phyloP scores from a whole-genome alignment of 2,797 vertebrate genomes.

The Eulemur rubriventer region DNA sequence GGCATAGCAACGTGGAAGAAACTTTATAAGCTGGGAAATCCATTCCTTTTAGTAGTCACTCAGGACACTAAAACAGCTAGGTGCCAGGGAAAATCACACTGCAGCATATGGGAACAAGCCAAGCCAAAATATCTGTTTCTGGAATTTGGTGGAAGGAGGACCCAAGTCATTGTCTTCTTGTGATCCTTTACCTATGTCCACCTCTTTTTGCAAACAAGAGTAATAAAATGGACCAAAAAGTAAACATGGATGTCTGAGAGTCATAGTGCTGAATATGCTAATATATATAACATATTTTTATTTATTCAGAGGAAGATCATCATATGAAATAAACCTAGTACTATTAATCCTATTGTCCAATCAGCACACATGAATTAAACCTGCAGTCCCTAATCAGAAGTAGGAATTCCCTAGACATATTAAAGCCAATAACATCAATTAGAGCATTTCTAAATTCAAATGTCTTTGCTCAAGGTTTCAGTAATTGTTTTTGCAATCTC shows the following conservation, averaged over 20 bases:
- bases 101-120: neutral
- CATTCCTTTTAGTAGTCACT: slow-evolving; percentile 16
- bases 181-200: neutral
- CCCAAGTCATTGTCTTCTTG: neutral
- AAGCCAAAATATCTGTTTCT: neutral
- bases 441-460: slow-evolving; percentile 44
- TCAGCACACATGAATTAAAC: slow-evolving; percentile 17
- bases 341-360: neutral
- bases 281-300: neutral
- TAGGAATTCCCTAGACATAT: slow-evolving; percentile 12
- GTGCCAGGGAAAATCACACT: neutral
- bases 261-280: neutral
- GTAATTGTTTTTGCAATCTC: slow-evolving; percentile 39
- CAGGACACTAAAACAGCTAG: neutral
- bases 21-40: neutral
- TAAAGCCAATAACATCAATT: slow-evolving; percentile 45
- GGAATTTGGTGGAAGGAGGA: neutral
- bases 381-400: neutral
- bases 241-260: neutral
- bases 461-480: slow-evolving; percentile 45
- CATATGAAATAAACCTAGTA: neutral
- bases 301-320: slow-evolving; percentile 41
- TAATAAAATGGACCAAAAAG: slow-evolving; percentile 34
- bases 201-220: neutral
- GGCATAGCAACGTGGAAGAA: slow-evolving; percentile 31